A percentile compares a stretch with the other conserved stretches of the same genome.
Evolutionary conservation across 2,113 vertebrate genomes (phyloP).

Genomic region (Greenwoodochromis staneri): DNA sequence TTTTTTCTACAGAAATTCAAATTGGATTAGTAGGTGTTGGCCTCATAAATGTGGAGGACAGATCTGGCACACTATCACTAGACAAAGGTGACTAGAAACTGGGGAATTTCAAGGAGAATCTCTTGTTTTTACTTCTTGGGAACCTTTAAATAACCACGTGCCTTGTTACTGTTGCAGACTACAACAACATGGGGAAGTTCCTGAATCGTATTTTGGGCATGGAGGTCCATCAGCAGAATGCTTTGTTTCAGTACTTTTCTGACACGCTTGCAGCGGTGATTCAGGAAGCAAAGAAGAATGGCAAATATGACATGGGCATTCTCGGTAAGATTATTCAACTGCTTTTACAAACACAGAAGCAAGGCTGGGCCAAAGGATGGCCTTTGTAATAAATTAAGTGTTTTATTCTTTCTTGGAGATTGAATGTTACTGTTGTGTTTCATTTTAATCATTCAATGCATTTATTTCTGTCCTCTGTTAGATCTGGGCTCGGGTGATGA

Average conservation of each 20-base stretch:
- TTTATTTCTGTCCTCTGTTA: constrained; percentile 25
- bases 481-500: constrained; percentile 96
- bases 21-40: constrained; percentile 92
- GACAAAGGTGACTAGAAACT: constrained; percentile 84
- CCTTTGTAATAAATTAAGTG: background rate
- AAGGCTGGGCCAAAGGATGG: background rate
- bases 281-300: constrained; percentile 95
- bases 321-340: constrained; percentile 73
- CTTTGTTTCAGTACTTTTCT: constrained; percentile 96
- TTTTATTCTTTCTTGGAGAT: background rate
- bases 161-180: constrained; percentile 72
- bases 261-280: constrained; percentile 92
- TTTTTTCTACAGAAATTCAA: constrained; percentile 80
- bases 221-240: constrained; percentile 97
- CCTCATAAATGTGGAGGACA: constrained; percentile 91
- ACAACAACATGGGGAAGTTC: constrained; percentile 98
- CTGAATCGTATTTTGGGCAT: constrained; percentile 96
- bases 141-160: background rate
- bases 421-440: background rate
- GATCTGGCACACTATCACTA: constrained; percentile 83
- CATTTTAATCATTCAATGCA: background rate
- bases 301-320: constrained; percentile 97
- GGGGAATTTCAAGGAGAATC: background rate
- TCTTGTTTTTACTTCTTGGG: background rate
- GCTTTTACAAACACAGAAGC: background rate